Percentiles rank a stretch among this genome's conserved stretches.
Evolutionary conservation across 2,797 vertebrate genomes (phyloP).

Genomic region (Sebastes hubbsi): DNA sequence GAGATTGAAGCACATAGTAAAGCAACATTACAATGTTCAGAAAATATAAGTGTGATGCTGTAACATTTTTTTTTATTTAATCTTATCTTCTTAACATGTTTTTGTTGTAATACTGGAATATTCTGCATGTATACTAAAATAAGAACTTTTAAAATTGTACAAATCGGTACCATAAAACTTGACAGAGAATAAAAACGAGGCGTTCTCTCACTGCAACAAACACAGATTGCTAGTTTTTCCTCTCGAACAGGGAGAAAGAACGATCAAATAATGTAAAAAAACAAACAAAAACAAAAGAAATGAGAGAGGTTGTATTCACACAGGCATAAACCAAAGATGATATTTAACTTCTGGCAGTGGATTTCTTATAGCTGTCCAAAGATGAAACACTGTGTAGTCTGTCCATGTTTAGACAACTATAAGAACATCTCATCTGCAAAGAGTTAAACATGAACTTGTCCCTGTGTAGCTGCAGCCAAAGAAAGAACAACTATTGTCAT

Average conservation of each 20-base stretch:
- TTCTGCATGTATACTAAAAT: constrained; percentile 99
- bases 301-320: constrained; percentile 66
- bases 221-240: constrained; percentile 88
- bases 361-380: constrained; percentile 23
- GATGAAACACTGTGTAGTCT: background rate
- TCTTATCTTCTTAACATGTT: constrained; percentile 87
- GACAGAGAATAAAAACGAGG: constrained; percentile 97
- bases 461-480: constrained; percentile 71
- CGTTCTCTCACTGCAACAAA: constrained; percentile 91
- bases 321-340: constrained; percentile 32
- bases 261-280: constrained; percentile 75
- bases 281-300: constrained; percentile 68
- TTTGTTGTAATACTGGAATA: constrained; percentile 93
- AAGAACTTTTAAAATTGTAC: constrained; percentile 99
- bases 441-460: constrained; percentile 50
- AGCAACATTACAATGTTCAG: constrained; percentile 99
- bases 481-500: constrained; percentile 62
- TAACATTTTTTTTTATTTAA: constrained; percentile 89
- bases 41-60: constrained; percentile 99
- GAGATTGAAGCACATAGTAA: constrained; percentile 99
- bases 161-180: constrained; percentile 99
- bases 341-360: constrained; percentile 47
- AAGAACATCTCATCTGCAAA: constrained; percentile 42
- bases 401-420: constrained; percentile 24
- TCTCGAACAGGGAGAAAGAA: constrained; percentile 89